These are phyloP conservation scores for Pogonocherus hispidulus DNA, from an alignment of 2,888 invertebrate species.

Conservation along the genomic window DNA sequence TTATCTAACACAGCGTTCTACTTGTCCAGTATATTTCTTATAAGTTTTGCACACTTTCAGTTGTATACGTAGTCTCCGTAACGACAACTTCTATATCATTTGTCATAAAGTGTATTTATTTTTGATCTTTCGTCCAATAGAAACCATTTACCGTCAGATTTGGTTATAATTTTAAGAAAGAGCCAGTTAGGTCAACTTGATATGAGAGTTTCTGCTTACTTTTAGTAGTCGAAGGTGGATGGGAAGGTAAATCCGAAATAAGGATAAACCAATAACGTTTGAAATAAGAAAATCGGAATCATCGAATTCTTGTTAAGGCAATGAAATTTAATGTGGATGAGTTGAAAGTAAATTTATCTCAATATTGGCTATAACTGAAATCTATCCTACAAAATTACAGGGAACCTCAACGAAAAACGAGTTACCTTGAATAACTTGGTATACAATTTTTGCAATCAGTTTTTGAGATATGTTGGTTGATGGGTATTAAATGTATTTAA, in stretches of 20 bases:
- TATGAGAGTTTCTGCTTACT: neutral
- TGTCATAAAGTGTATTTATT: conserved; percentile 6
- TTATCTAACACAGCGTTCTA: too few relatives aligned
- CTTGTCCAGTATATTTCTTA: neutral
- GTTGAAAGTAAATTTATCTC: too few relatives aligned
- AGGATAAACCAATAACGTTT: conserved; percentile 2
- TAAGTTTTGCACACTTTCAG: neutral
- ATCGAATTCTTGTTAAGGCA: too few relatives aligned
- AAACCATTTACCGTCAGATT: neutral
- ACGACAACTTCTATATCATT: neutral
- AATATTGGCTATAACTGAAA: too few relatives aligned
- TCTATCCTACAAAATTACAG: too few relatives aligned
- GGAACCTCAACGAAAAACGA: too few relatives aligned
- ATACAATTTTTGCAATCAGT: too few relatives aligned
- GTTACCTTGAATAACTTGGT: too few relatives aligned
- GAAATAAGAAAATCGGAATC: neutral
- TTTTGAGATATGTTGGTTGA: too few relatives aligned
- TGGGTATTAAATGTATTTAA: too few relatives aligned
- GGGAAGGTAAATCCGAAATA: neutral
- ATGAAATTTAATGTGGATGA: too few relatives aligned
- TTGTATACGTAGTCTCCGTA: neutral
- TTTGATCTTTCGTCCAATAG: neutral
- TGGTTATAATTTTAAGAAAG: neutral
- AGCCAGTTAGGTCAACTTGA: neutral
- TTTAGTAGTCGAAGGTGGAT: neutral